Conservation (phyloP, 2,797 vertebrate genomes). For the Notolepis coatsorum region DNA sequence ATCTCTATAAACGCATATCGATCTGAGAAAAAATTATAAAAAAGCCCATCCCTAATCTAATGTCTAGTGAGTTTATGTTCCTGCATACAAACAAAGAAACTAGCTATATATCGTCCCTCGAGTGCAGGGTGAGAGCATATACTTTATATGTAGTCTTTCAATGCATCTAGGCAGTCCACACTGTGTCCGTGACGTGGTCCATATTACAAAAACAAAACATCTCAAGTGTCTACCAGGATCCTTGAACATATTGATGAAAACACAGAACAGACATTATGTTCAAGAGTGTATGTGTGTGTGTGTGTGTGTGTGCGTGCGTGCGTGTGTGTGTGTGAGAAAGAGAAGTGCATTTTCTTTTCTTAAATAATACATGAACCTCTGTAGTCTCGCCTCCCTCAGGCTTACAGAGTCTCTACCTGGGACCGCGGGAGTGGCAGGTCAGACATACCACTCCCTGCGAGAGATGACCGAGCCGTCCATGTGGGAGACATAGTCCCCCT, state of each 20-base stretch:
- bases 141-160: conserved; percentile 17
- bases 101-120: conserved; percentile 8
- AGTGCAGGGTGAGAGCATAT: conserved; percentile 12
- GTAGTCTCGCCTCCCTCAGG: conserved; percentile 18
- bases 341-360: conserved; percentile 23
- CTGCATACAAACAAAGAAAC: conserved; percentile 31
- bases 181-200: conserved; percentile 19
- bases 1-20: too few species aligned
- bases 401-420: neutral
- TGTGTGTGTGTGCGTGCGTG: neutral
- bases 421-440: conserved; percentile 43
- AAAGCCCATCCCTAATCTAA: too few species aligned
- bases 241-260: conserved; percentile 35
- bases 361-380: conserved; percentile 39
- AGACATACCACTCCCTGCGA: conserved; percentile 98
- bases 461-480: conserved; percentile 98
- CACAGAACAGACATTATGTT: conserved; percentile 38
- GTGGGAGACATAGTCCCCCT: conserved; percentile 96
- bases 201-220: conserved; percentile 29
- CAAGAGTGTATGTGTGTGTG: conserved; percentile 31
- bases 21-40: too few species aligned
- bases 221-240: conserved; percentile 56
- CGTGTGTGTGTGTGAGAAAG: conserved; percentile 28
- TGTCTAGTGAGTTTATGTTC: conserved; percentile 24
- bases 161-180: conserved; percentile 46